Conservation (phyloP, 2,888 invertebrate species). For the Halictus ligatus region DNA sequence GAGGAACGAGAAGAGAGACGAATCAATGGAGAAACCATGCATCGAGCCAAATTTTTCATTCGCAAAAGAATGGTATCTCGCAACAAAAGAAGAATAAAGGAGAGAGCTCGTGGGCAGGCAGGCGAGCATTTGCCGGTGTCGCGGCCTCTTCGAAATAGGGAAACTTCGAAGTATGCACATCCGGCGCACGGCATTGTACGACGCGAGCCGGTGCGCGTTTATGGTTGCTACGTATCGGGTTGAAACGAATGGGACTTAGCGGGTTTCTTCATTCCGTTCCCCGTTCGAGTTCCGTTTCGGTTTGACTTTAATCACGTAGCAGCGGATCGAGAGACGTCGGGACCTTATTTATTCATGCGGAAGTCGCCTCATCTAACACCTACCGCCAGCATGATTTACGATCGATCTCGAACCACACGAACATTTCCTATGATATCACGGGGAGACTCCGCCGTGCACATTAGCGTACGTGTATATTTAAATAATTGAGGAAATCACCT, state of each 20-base stretch:
- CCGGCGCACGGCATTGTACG: slow-evolving; percentile 50
- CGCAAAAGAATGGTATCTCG: background rate
- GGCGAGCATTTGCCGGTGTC: too few relatives aligned
- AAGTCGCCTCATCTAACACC: slow-evolving; percentile 1
- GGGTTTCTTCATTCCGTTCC: background rate
- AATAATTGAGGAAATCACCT: background rate
- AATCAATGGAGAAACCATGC: background rate
- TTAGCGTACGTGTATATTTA: background rate
- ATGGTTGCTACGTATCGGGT: slow-evolving; percentile 35
- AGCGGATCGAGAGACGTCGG: background rate
- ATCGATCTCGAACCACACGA: background rate
- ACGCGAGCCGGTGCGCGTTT: slow-evolving; percentile 33
- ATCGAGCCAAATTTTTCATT: slow-evolving; percentile 16
- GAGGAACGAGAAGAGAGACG: background rate
- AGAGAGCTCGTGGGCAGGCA: background rate
- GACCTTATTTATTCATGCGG: slow-evolving; percentile 11
- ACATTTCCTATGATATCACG: background rate
- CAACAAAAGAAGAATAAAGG: slow-evolving; percentile 12
- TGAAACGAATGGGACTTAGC: slow-evolving; percentile 12
- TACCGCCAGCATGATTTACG: background rate
- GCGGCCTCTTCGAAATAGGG: slow-evolving; percentile 45
- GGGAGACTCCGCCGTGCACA: background rate
- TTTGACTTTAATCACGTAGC: background rate
- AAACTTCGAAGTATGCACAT: slow-evolving; percentile 42
- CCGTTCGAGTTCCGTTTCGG: background rate